Conservation (phyloP, 2,888 invertebrate species). For the Adelognathus sp. region DNA sequence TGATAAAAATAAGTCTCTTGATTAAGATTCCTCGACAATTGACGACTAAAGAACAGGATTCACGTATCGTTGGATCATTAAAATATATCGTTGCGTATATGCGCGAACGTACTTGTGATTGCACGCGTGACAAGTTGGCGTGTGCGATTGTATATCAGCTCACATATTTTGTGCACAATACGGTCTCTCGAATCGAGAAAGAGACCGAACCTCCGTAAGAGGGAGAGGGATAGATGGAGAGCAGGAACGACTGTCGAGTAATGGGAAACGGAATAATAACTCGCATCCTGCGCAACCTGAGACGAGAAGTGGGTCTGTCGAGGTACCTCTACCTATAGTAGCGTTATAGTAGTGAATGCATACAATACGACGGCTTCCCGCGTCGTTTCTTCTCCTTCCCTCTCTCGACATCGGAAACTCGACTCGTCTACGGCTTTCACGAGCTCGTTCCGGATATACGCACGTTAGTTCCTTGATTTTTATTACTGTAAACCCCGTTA, state of each 20-base stretch:
- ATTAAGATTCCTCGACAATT: conserved; percentile 4
- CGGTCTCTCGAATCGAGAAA: too few species aligned
- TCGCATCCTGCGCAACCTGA: conserved; percentile 62
- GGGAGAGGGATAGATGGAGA: background rate
- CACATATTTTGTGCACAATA: background rate
- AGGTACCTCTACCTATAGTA: background rate
- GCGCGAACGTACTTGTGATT: background rate
- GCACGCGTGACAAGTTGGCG: conserved; percentile 26
- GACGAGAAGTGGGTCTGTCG: conserved; percentile 49
- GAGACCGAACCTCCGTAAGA: too few species aligned
- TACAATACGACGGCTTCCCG: conserved; percentile 52
- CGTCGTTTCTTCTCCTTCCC: conserved; percentile 48
- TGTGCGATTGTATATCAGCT: conserved; percentile 12
- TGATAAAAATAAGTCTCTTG: too few species aligned
- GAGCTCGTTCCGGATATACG: background rate
- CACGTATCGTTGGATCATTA: conserved; percentile 58
- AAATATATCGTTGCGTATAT: conserved; percentile 40
- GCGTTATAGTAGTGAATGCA: background rate
- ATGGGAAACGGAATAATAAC: conserved; percentile 69
- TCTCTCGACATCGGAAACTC: conserved; percentile 30
- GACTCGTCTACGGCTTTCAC: conserved; percentile 20
- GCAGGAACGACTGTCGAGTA: conserved; percentile 54
- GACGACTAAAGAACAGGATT: conserved; percentile 49
- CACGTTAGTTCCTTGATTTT: conserved; percentile 14
- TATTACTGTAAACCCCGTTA: background rate